Conservation (phyloP, 2,888 invertebrate species). For the Baccha elongata region DNA sequence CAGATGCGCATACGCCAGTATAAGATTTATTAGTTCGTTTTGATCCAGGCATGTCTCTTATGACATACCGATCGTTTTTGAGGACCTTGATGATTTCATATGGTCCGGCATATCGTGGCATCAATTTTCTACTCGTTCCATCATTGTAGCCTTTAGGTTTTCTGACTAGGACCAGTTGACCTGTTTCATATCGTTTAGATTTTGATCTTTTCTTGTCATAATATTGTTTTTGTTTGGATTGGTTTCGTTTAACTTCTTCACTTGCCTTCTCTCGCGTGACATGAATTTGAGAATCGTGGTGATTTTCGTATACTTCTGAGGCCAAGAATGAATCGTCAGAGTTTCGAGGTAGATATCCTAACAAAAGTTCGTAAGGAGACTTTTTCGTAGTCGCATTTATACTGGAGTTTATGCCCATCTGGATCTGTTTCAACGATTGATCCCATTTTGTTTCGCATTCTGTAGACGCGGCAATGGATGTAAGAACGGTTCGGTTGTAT, state of each 20-base stretch:
- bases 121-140: not conserved
- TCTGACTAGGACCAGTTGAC: not conserved
- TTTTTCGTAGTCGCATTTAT: not conserved
- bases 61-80: slow-evolving; percentile 2
- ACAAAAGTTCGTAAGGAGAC: not conserved
- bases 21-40: not conserved
- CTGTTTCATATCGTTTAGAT: not conserved
- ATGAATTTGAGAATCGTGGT: not conserved
- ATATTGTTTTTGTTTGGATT: not conserved
- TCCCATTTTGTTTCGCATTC: not conserved
- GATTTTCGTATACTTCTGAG: not conserved
- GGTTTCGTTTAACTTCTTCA: not conserved
- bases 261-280: not conserved
- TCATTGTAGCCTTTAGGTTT: not conserved
- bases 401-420: not conserved
- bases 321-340: not conserved
- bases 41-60: not conserved
- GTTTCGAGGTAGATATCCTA: not conserved
- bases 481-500: not conserved
- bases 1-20: not conserved
- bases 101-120: not conserved
- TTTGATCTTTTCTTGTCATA: not conserved
- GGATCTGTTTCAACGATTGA: not conserved
- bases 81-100: not conserved
- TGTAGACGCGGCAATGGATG: not conserved